phyloP scores from a whole-genome alignment of 2,797 vertebrate species.

The Peromyscus melanophrys region DNA sequence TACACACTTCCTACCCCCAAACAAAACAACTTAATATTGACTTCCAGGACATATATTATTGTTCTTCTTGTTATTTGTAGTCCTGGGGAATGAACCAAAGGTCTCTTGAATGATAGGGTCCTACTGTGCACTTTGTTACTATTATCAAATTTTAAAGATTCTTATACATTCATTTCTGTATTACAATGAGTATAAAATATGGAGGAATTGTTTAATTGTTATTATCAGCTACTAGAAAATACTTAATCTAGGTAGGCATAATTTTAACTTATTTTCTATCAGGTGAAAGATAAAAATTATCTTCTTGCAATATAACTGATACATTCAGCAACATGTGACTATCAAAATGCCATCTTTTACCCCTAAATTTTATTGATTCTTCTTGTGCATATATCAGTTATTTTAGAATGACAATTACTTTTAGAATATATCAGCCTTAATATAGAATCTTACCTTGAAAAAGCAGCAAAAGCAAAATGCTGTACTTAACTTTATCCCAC shows the following conservation, averaged over 20 bases:
- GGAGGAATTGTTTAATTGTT: not conserved
- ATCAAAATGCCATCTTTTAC: not conserved
- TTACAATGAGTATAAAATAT: not conserved
- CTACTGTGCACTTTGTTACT: not conserved
- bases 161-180: not conserved
- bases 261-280: not conserved
- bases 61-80: not conserved
- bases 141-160: not conserved
- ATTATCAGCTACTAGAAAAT: conserved; percentile 4
- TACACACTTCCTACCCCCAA: not conserved
- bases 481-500: not conserved
- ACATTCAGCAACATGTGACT: not conserved
- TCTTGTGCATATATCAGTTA: not conserved
- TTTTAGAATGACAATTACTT: not conserved
- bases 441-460: not conserved
- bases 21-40: not conserved
- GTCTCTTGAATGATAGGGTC: not conserved
- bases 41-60: not conserved
- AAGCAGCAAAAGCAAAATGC: not conserved
- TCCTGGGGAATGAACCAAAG: not conserved
- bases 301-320: not conserved
- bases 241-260: not conserved
- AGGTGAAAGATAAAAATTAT: not conserved
- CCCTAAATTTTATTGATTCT: not conserved
- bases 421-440: not conserved